A percentile compares a stretch with the other conserved stretches of the same genome.
Evolutionary conservation across 1,140 invertebrate species (phyloP).

Genomic region (Thereuonema tuberculata): DNA sequence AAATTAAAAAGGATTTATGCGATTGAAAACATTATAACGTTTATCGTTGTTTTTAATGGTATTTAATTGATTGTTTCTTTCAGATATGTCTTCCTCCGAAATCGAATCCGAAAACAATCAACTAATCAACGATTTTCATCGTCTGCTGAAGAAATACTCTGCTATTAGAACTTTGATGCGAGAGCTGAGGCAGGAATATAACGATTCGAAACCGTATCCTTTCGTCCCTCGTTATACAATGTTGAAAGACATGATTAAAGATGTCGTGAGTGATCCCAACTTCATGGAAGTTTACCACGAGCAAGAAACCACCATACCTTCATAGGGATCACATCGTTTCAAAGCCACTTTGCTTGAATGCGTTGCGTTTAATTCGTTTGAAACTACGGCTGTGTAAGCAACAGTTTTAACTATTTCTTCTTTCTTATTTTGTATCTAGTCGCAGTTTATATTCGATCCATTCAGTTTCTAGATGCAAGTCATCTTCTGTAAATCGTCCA

Average conservation of each 20-base stretch:
- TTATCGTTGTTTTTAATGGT: too few species aligned
- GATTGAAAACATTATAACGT: too few species aligned
- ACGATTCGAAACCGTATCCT: conserved; percentile 75
- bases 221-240: conserved; percentile 85
- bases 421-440: background rate
- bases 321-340: too few species aligned
- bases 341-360: too few species aligned
- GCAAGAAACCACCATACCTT: background rate
- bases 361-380: too few species aligned
- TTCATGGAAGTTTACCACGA: conserved; percentile 94
- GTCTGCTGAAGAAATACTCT: conserved; percentile 78
- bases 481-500: too few species aligned
- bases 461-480: too few species aligned
- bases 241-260: conserved; percentile 90
- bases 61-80: too few species aligned
- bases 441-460: too few species aligned
- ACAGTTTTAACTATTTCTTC: background rate
- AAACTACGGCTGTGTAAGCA: too few species aligned
- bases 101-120: conserved; percentile 87
- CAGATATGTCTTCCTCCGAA: conserved; percentile 82
- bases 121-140: conserved; percentile 82
- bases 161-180: conserved; percentile 73
- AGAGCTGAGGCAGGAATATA: conserved; percentile 76
- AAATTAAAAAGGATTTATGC: too few species aligned
- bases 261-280: conserved; percentile 80